Evolutionary conservation across 1,140 invertebrate species (phyloP), one percentile per base, ranked within the genome.

Genomic region (Chironomus tepperi): DNA sequence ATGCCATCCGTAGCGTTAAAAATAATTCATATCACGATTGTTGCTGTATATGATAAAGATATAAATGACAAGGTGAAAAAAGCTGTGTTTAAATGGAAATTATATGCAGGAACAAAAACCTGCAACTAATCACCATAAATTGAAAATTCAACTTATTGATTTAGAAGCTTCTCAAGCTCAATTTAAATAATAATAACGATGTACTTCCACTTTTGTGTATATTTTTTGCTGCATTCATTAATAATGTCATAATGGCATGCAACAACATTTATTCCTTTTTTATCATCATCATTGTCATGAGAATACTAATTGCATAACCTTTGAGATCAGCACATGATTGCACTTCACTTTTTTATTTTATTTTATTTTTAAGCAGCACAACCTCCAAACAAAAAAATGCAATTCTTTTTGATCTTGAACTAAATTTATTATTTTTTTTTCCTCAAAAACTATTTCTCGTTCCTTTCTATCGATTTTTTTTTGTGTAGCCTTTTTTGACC

Each of bases 391-490:
- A 34, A 34, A 34, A 57, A 57, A 57, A 57, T 57, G 12, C 47
- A 57, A 12, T 57, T 34, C 24, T 34, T 47, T 47, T 57, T 57
- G 47, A 57, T 57, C 47, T 57, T 57, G 47, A 57, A 57, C 47
- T 57, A 57, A 57, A 57, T 57, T 57, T n/a, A n/a, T n/a, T n/a
- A n/a, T n/a, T n/a, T n/a, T n/a, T 57, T 57, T 57, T 57, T 57
- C 47, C 3, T 57, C 12, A 57, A 57, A 57, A n/a, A n/a, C 47
- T 57, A 57, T n/a, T 57, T 57, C 47, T 57, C 47, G 10, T n/a
- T 57, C 8, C 24, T 34, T 34, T 34, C n/a, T 1, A 57, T 57
- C 47, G 47, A 57, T 57, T 57, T 57, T 57, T n/a, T n/a, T n/a
- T n/a, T n/a, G n/a, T n/a, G n/a, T n/a, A 5, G 47, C 47, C 47